These are phyloP conservation scores for Taxidea taxus DNA, from an alignment of 2,113 vertebrate species.

Conservation along the genomic window DNA sequence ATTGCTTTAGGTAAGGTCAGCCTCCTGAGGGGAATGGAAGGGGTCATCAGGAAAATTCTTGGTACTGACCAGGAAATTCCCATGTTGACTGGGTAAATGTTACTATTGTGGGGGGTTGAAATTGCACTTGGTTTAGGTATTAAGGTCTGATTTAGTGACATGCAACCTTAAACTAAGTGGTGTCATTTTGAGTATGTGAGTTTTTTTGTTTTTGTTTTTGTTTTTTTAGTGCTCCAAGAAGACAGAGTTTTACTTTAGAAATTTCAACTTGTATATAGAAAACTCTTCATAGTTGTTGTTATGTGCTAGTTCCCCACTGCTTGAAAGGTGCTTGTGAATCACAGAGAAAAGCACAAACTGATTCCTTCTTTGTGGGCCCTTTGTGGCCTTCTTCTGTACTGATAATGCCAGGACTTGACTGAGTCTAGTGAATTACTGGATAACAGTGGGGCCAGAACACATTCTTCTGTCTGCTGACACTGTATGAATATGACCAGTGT, in stretches of 20 bases:
- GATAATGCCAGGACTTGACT: no score
- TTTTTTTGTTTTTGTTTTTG: background rate
- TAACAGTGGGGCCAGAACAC: background rate
- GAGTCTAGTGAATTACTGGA: background rate
- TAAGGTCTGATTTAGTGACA: background rate
- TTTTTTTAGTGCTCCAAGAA: background rate
- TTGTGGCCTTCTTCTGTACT: background rate
- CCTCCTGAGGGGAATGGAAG: background rate
- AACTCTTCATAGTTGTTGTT: background rate
- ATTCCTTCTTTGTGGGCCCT: background rate
- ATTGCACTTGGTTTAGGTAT: background rate
- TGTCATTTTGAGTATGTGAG: background rate
- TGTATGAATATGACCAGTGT: accelerated
- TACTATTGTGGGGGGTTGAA: background rate
- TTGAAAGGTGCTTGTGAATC: background rate
- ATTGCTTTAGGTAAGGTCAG: background rate
- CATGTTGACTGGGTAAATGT: background rate
- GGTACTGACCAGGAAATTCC: background rate
- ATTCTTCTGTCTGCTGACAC: background rate
- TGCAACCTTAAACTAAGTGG: background rate
- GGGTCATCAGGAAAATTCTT: background rate
- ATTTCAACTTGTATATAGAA: no score
- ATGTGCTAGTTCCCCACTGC: background rate
- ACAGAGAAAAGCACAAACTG: background rate
- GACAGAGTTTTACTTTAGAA: background rate